Percentiles rank a stretch among this genome's conserved stretches.
phyloP scores from a whole-genome alignment of 2,888 invertebrate species.

The Deilephila porcellus region DNA sequence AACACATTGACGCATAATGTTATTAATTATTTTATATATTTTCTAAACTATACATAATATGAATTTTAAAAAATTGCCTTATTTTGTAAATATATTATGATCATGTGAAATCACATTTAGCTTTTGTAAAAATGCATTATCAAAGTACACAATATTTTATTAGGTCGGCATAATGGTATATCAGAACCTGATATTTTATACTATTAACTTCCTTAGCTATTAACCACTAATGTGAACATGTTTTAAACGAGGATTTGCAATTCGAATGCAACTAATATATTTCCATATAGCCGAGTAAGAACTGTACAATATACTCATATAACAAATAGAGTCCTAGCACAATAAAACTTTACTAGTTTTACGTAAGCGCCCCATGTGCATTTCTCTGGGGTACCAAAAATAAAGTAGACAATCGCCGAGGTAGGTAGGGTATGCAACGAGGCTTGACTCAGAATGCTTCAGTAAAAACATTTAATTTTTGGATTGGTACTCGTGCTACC shows the following conservation, averaged over 20 bases:
- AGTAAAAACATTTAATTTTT: no score
- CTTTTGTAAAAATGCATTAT: no score
- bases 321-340: background rate
- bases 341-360: background rate
- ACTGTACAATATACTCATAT: slow-evolving; percentile 17
- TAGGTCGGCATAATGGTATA: background rate
- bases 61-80: background rate
- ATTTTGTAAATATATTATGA: background rate
- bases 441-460: no score
- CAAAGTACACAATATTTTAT: background rate
- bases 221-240: background rate
- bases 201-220: no score
- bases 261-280: background rate
- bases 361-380: background rate
- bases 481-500: no score
- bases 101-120: no score
- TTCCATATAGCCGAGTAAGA: slow-evolving; percentile 7
- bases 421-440: no score
- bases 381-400: background rate
- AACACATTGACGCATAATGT: no score
- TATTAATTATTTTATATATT: no score
- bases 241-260: background rate
- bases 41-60: no score
- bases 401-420: background rate
- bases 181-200: no score